Evolutionary conservation across 2,888 invertebrate species (phyloP).

Genomic region (Lithophane socia): DNA sequence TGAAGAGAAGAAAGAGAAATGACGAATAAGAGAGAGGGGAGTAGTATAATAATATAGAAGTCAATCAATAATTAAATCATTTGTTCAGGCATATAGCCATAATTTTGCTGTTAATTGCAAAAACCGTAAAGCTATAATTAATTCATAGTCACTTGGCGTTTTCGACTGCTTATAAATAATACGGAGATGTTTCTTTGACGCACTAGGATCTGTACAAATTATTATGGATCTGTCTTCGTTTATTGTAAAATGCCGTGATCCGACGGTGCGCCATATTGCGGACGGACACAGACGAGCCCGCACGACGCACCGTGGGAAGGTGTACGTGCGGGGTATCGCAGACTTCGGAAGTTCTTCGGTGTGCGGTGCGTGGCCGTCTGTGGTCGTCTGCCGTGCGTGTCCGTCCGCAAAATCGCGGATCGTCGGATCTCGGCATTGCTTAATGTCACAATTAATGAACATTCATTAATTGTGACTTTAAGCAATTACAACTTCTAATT

Average conservation of each 20-base stretch:
- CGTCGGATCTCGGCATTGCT: neutral
- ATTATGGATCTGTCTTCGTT: conserved; percentile 25
- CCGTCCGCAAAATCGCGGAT: too few species aligned
- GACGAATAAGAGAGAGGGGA: too few species aligned
- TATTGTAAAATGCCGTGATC: neutral
- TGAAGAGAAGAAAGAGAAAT: too few species aligned
- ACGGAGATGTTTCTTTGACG: conserved; percentile 41
- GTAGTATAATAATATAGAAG: conserved; percentile 7
- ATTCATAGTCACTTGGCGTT: conserved; percentile 30
- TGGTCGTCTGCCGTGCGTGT: too few species aligned
- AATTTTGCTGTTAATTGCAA: conserved; percentile 34
- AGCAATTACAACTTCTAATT: too few species aligned
- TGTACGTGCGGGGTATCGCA: too few species aligned
- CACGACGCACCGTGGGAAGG: too few species aligned
- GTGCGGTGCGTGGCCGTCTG: too few species aligned
- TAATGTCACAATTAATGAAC: conserved; percentile 13
- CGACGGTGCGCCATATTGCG: too few species aligned
- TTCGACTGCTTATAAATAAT: conserved; percentile 34
- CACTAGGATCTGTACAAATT: conserved; percentile 16
- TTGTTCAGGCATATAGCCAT: conserved; percentile 31
- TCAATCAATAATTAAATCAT: conserved; percentile 15
- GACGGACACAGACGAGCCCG: too few species aligned
- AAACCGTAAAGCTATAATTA: conserved; percentile 40
- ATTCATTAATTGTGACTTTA: too few species aligned
- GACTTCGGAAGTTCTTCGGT: too few species aligned